Evolutionary conservation across 2,888 invertebrate species (phyloP).

Genomic region (Synergus gifuensis): DNA sequence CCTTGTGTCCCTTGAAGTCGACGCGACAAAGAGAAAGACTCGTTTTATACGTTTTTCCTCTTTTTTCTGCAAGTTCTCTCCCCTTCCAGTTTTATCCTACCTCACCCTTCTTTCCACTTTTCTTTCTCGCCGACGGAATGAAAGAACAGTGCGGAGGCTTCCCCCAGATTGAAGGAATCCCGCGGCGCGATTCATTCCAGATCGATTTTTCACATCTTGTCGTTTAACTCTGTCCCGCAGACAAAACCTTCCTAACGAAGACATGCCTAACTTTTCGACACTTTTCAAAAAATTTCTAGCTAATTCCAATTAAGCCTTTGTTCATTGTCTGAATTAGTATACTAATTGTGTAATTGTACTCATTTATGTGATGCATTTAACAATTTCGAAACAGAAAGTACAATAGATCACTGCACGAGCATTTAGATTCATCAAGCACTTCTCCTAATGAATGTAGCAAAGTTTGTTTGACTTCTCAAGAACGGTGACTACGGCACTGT

Average conservation of each 20-base stretch:
- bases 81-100: conserved; percentile 39
- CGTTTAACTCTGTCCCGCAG: conserved; percentile 65
- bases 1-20: conserved; percentile 43
- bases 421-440: neutral
- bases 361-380: neutral
- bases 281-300: neutral
- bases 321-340: neutral
- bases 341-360: neutral
- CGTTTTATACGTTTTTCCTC: conserved; percentile 35
- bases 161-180: conserved; percentile 64
- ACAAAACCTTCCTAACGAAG: conserved; percentile 49
- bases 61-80: conserved; percentile 34
- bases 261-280: conserved; percentile 11
- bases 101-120: conserved; percentile 51
- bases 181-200: conserved; percentile 65
- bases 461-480: conserved; percentile 23
- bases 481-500: neutral
- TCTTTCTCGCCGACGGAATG: conserved; percentile 51
- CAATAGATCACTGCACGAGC: neutral
- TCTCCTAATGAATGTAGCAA: conserved; percentile 3
- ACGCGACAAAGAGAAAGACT: conserved; percentile 48
- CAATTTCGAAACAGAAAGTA: neutral
- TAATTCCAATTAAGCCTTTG: neutral
- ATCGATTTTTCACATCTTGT: conserved; percentile 70
- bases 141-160: conserved; percentile 52